phyloP scores from a whole-genome alignment of 2,888 invertebrate species.

The Antitype chi region DNA sequence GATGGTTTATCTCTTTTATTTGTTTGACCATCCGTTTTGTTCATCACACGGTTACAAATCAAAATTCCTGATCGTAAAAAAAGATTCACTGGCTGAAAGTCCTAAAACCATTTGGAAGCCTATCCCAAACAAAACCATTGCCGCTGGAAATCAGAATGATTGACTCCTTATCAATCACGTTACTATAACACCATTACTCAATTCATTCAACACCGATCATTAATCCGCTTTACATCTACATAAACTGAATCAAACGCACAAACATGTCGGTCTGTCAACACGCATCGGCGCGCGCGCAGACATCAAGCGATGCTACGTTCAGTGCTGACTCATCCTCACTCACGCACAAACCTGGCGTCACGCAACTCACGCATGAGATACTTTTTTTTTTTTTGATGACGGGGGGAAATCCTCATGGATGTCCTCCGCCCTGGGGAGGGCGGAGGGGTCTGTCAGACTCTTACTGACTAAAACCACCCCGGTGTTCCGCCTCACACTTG shows the following conservation, averaged over 20 bases:
- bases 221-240: slow-evolving; percentile 39
- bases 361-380: too few species aligned
- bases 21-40: neutral
- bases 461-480: too few species aligned
- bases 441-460: too few species aligned
- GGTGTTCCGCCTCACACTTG: too few species aligned
- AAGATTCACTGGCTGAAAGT: neutral
- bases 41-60: neutral
- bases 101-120: neutral
- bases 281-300: slow-evolving; percentile 35
- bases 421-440: too few species aligned
- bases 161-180: slow-evolving; percentile 13
- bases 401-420: too few species aligned
- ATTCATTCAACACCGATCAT: slow-evolving; percentile 48
- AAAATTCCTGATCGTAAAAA: neutral
- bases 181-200: slow-evolving; percentile 6
- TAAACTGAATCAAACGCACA: slow-evolving; percentile 51
- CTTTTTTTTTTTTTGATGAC: too few species aligned
- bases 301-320: slow-evolving; percentile 11
- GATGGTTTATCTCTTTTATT: neutral
- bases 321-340: slow-evolving; percentile 32
- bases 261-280: slow-evolving; percentile 42
- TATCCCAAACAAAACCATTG: neutral
- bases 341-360: slow-evolving; percentile 4
- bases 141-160: neutral